A percentile compares a stretch with the other conserved stretches of the same genome.
Conservation (phyloP, 2,888 invertebrate genomes). For the Caenorhabditis drosophilae region DNA sequence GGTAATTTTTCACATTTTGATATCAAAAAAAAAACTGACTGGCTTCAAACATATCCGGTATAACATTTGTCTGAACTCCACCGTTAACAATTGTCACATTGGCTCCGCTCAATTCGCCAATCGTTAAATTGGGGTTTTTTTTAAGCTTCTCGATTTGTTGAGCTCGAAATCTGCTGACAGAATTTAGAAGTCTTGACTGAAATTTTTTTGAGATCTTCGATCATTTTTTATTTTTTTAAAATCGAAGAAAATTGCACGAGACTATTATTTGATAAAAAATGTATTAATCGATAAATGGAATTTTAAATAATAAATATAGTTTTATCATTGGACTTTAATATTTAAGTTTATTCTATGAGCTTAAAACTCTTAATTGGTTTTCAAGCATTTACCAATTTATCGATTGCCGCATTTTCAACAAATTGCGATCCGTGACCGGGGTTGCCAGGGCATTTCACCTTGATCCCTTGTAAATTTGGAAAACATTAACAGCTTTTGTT, state of each 20-base stretch:
- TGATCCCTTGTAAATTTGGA: constrained; percentile 76
- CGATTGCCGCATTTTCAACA: constrained; percentile 78
- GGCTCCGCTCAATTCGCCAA: constrained; percentile 86
- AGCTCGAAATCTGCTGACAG: constrained; percentile 58
- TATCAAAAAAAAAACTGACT: constrained; percentile 74
- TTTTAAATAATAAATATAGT: too few relatives aligned
- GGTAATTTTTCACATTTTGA: too few relatives aligned
- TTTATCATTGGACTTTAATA: too few relatives aligned
- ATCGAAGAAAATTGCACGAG: background rate
- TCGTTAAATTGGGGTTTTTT: constrained; percentile 74
- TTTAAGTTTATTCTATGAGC: too few relatives aligned
- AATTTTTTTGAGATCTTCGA: too few relatives aligned
- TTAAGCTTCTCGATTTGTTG: constrained; percentile 56
- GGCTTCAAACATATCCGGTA: constrained; percentile 82
- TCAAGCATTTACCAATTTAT: constrained; percentile 46
- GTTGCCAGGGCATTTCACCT: constrained; percentile 80
- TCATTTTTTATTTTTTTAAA: background rate
- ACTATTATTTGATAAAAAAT: too few relatives aligned
- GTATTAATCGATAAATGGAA: too few relatives aligned
- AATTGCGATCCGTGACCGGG: constrained; percentile 87
- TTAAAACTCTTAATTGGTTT: too few relatives aligned
- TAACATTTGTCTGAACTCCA: constrained; percentile 87
- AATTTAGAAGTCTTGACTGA: constrained; percentile 55
- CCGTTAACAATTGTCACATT: constrained; percentile 80
- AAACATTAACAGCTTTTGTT: too few relatives aligned